Percentiles rank a stretch among this genome's conserved stretches.
These are phyloP conservation scores for Diachrysia chrysitis DNA, from an alignment of 2,888 invertebrate species.

Conservation along the genomic window DNA sequence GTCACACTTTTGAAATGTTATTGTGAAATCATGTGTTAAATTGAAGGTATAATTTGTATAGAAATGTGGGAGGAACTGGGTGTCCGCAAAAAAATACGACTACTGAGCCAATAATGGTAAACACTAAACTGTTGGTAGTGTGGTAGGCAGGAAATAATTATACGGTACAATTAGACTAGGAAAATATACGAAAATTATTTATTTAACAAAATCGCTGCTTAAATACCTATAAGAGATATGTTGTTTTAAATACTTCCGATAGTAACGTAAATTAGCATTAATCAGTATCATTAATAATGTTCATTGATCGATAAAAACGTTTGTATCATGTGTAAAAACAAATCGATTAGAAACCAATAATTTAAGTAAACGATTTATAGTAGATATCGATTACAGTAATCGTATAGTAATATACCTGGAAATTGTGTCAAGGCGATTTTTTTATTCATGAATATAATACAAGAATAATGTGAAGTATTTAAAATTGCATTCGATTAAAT, in stretches of 20 bases:
- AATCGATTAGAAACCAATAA: slow-evolving; percentile 41
- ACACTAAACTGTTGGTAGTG: too few species aligned
- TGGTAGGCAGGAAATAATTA: not conserved
- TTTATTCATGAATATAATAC: slow-evolving; percentile 19
- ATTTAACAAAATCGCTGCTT: not conserved
- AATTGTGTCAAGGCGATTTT: slow-evolving; percentile 33
- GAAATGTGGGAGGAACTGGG: not conserved
- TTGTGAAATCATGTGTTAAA: slow-evolving; percentile 16
- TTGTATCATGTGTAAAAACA: slow-evolving; percentile 30
- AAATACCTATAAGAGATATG: not conserved
- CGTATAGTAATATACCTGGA: slow-evolving; percentile 18
- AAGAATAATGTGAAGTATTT: slow-evolving; percentile 21
- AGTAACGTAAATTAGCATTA: slow-evolving; percentile 8
- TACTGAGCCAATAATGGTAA: not conserved
- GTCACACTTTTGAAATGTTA: not conserved
- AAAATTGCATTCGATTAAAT: slow-evolving; percentile 27
- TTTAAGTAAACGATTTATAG: slow-evolving; percentile 18
- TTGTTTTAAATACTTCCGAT: not conserved
- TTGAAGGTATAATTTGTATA: slow-evolving; percentile 17
- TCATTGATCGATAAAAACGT: slow-evolving; percentile 40
- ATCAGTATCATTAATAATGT: slow-evolving; percentile 23
- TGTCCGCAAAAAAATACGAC: not conserved
- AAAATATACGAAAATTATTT: not conserved
- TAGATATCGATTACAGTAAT: slow-evolving; percentile 26
- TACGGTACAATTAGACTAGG: not conserved